Conservation (phyloP, 2,113 vertebrate species). For the Cololabis saira region DNA sequence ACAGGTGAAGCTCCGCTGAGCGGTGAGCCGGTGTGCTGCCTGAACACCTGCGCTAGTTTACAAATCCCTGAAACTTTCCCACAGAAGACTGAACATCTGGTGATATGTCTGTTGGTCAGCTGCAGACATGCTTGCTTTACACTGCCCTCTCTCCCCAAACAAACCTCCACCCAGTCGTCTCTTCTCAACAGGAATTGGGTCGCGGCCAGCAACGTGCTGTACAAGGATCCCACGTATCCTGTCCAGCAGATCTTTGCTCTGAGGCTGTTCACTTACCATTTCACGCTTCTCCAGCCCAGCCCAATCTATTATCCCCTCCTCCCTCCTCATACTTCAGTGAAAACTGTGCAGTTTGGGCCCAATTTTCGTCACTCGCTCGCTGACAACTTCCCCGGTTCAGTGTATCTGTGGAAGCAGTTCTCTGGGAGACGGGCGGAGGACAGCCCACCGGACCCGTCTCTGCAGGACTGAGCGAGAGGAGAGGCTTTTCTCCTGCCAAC, state of each 20-base stretch:
- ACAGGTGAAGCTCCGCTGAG: slow-evolving; percentile 13
- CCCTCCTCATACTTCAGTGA: slow-evolving; percentile 8
- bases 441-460: slow-evolving; percentile 54
- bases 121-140: slow-evolving; percentile 51
- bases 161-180: slow-evolving; percentile 27
- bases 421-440: slow-evolving; percentile 42
- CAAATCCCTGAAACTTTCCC: slow-evolving; percentile 31
- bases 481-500: slow-evolving; percentile 47
- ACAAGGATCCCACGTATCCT: slow-evolving; percentile 34
- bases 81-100: slow-evolving; percentile 57
- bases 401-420: slow-evolving; percentile 29
- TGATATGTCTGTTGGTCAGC: slow-evolving; percentile 27
- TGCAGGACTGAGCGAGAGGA: slow-evolving; percentile 17
- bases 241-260: slow-evolving; percentile 5
- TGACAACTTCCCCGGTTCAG: slow-evolving; percentile 22
- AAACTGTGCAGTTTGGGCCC: slow-evolving; percentile 12
- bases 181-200: slow-evolving; percentile 36
- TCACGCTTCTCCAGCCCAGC: slow-evolving; percentile 24
- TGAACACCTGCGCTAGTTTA: slow-evolving; percentile 10
- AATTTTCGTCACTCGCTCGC: slow-evolving; percentile 27
- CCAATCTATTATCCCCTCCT: not conserved
- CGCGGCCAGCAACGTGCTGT: slow-evolving; percentile 32
- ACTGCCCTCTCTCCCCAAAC: not conserved
- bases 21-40: not conserved
- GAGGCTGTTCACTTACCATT: slow-evolving; percentile 6